These are phyloP conservation scores for Sciurus niger DNA, from an alignment of 2,113 vertebrate species.

Conservation along the genomic window DNA sequence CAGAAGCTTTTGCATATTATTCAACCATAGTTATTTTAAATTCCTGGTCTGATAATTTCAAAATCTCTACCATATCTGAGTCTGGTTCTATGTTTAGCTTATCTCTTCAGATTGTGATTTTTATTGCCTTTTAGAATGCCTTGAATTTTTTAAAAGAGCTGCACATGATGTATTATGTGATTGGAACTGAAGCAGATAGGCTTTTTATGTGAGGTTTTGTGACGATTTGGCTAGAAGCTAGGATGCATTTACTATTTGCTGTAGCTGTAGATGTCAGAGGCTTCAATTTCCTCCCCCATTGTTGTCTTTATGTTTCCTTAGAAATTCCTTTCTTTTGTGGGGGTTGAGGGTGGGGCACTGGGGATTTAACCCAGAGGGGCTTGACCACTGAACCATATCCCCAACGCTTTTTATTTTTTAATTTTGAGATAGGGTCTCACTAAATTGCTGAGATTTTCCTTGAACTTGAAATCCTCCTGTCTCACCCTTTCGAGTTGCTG, in stretches of 20 bases:
- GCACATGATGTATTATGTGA: background rate
- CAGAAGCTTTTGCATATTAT: too few relatives aligned
- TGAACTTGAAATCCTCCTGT: too few relatives aligned
- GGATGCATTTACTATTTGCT: background rate
- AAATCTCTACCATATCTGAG: conserved; percentile 13
- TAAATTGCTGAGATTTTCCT: too few relatives aligned
- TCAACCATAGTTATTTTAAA: background rate
- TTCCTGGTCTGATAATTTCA: conserved; percentile 21
- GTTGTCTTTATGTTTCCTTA: background rate
- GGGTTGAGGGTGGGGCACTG: too few relatives aligned
- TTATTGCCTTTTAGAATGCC: background rate
- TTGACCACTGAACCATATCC: too few relatives aligned
- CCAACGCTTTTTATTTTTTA: too few relatives aligned
- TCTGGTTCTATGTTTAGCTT: conserved; percentile 15
- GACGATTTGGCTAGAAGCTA: background rate
- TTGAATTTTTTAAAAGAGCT: background rate
- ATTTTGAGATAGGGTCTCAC: too few relatives aligned
- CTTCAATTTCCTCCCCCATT: background rate
- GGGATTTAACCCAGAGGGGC: too few relatives aligned
- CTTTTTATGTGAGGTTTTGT: background rate
- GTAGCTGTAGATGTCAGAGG: background rate
- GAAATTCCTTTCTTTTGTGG: background rate
- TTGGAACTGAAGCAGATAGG: background rate
- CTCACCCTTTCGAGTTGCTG: too few relatives aligned
- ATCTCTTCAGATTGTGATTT: conserved; percentile 33